These are phyloP conservation scores for Erythrocercus mccallii DNA, from an alignment of 2,113 vertebrate genomes.

Conservation along the genomic window DNA sequence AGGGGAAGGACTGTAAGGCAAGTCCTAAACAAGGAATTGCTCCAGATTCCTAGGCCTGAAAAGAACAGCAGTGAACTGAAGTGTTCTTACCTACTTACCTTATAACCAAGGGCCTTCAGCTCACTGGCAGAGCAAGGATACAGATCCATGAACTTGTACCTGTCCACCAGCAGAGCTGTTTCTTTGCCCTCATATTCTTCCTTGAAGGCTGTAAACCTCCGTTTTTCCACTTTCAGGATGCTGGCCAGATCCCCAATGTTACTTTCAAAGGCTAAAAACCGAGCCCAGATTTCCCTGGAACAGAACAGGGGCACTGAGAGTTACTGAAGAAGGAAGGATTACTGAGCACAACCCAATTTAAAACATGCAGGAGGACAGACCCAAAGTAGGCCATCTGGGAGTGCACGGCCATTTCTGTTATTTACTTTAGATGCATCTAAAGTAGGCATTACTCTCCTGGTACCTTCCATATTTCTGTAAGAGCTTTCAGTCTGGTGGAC, in stretches of 20 bases:
- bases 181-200: slow-evolving; percentile 98
- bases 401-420: not conserved
- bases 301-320: not conserved
- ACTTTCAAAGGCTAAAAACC: slow-evolving; percentile 97
- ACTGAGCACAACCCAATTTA: not conserved
- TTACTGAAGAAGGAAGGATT: not conserved
- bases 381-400: not conserved
- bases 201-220: slow-evolving; percentile 95
- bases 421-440: not conserved
- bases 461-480: not conserved
- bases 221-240: slow-evolving; percentile 95
- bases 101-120: slow-evolving; percentile 97
- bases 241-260: slow-evolving; percentile 98
- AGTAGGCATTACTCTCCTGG: not conserved
- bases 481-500: not conserved
- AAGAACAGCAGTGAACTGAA: not conserved
- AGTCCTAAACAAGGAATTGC: not conserved
- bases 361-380: not conserved
- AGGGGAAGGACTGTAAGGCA: not conserved
- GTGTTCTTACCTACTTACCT: slow-evolving; percentile 74
- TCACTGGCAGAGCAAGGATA: slow-evolving; percentile 95
- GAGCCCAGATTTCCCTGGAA: slow-evolving; percentile 94
- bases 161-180: slow-evolving; percentile 93
- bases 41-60: not conserved
- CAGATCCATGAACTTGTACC: slow-evolving; percentile 99